A percentile compares a stretch with the other conserved stretches of the same genome.
Evolutionary conservation across 35 echinoderm and acorn worm species (phyloP).

Genomic region (Chiridota heheva): DNA sequence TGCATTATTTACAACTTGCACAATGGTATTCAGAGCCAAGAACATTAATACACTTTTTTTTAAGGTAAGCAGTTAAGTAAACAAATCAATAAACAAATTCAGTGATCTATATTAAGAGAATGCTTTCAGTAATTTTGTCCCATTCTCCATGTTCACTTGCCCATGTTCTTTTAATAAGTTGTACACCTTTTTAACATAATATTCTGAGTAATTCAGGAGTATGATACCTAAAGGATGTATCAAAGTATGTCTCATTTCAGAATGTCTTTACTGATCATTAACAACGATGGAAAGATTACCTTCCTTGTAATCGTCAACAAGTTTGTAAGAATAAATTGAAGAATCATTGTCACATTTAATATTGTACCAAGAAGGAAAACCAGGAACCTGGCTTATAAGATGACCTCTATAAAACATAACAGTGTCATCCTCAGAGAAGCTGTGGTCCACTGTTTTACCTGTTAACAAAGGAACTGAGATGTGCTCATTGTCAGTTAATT

Average conservation of each 20-base stretch:
- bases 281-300: background rate
- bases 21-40: too few species aligned
- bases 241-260: background rate
- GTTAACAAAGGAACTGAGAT: background rate
- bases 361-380: slow-evolving; percentile 45
- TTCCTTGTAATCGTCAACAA: background rate
- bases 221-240: background rate
- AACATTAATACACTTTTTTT: too few species aligned
- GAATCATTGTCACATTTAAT: slow-evolving; percentile 30
- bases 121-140: too few species aligned
- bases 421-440: too few species aligned
- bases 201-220: background rate
- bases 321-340: background rate
- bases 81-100: too few species aligned
- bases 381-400: slow-evolving; percentile 44
- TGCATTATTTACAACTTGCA: background rate
- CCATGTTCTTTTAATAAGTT: background rate
- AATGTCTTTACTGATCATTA: background rate
- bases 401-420: background rate
- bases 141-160: too few species aligned
- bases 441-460: background rate
- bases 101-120: too few species aligned
- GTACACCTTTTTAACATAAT: background rate
- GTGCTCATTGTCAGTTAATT: background rate
- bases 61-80: too few species aligned